Conservation (phyloP, 2,888 invertebrate species). For the Diachrysia chrysitis region DNA sequence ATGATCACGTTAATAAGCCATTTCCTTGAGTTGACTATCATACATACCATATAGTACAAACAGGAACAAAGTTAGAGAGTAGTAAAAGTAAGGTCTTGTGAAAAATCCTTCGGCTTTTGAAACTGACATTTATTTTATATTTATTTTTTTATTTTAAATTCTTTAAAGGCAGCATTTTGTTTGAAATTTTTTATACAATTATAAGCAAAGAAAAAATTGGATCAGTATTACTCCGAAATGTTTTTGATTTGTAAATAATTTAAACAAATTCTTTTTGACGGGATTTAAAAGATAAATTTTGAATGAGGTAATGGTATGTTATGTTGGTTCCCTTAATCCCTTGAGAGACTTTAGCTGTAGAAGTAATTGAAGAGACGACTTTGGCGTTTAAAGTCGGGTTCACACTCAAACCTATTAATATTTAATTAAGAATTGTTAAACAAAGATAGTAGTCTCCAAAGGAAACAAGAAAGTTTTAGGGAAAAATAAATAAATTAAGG, state of each 20-base stretch:
- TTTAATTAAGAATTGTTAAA: not conserved
- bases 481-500: too few relatives aligned
- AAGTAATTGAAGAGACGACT: not conserved
- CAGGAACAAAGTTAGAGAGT: not conserved
- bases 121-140: not conserved
- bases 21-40: conserved; percentile 20
- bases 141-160: too few relatives aligned
- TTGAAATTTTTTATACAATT: too few relatives aligned
- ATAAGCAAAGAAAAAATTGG: too few relatives aligned
- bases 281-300: too few relatives aligned
- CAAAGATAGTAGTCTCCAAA: not conserved
- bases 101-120: not conserved
- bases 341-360: not conserved
- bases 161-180: too few relatives aligned
- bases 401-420: not conserved
- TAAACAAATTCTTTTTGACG: too few relatives aligned
- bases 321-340: not conserved
- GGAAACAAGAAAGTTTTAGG: too few relatives aligned
- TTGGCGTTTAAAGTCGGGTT: not conserved
- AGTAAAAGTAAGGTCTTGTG: not conserved
- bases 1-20: conserved; percentile 32
- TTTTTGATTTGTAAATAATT: too few relatives aligned
- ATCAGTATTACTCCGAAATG: too few relatives aligned
- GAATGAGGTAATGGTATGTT: too few relatives aligned
- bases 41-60: not conserved